These are phyloP conservation scores for Villa cingulata DNA, from an alignment of 2,888 invertebrate species.

Conservation along the genomic window DNA sequence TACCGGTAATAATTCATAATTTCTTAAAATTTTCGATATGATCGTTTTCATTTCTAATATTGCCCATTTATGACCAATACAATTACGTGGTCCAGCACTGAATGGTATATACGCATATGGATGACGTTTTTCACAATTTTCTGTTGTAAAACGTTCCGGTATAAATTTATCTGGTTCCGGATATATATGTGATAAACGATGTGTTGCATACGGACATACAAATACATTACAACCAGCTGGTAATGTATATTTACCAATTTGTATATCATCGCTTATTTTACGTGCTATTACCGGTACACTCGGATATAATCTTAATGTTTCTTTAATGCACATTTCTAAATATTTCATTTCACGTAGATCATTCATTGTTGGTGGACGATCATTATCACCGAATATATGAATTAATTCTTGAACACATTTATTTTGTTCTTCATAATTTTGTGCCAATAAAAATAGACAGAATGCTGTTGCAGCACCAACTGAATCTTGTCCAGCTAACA, in stretches of 20 bases:
- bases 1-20: constrained; percentile 38
- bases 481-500: constrained; percentile 51
- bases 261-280: constrained; percentile 32
- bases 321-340: constrained; percentile 56
- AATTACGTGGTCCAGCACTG: constrained; percentile 45
- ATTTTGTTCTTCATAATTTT: constrained; percentile 38
- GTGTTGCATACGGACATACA: constrained; percentile 42
- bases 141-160: constrained; percentile 43
- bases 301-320: constrained; percentile 42
- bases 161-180: constrained; percentile 43
- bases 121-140: constrained; percentile 39
- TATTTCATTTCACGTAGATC: constrained; percentile 50
- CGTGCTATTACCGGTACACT: constrained; percentile 35
- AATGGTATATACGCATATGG: constrained; percentile 46
- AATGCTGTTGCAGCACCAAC: constrained; percentile 45
- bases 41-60: constrained; percentile 46
- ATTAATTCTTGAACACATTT: constrained; percentile 38
- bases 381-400: constrained; percentile 34
- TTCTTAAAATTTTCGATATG: constrained; percentile 39
- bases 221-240: constrained; percentile 43
- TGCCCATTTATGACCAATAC: constrained; percentile 44
- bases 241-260: constrained; percentile 35
- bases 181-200: constrained; percentile 42
- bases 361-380: constrained; percentile 38
- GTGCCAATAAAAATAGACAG: constrained; percentile 42